These are phyloP conservation scores for Tenthredo livida DNA, from an alignment of 2,888 invertebrate genomes.

Conservation along the genomic window DNA sequence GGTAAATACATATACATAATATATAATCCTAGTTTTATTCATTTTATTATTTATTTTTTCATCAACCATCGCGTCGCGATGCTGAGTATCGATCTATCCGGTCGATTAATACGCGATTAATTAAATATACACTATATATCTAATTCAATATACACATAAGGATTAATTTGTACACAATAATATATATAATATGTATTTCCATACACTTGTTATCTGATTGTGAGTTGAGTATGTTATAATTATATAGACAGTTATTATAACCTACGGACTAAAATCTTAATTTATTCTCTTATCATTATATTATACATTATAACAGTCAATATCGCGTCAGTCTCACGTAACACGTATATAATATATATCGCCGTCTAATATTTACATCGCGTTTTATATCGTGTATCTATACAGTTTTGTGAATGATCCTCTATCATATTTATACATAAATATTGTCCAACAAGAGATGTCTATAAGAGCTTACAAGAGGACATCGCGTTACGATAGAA, in stretches of 20 bases:
- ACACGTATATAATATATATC: conserved; percentile 51
- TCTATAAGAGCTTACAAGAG: conserved; percentile 1
- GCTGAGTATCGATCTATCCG: conserved; percentile 3
- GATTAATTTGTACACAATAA: conserved; percentile 49
- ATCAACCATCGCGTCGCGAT: conserved; percentile 39
- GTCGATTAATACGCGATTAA: conserved; percentile 34
- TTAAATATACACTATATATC: conserved; percentile 45
- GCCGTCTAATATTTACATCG: conserved; percentile 47
- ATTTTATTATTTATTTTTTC: not conserved
- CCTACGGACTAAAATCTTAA: conserved; percentile 38
- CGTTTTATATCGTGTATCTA: conserved; percentile 45
- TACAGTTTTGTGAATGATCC: conserved; percentile 28
- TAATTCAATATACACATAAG: conserved; percentile 47
- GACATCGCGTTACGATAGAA: not conserved
- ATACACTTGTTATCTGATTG: conserved; percentile 44
- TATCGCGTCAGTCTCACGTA: conserved; percentile 66
- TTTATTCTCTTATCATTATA: conserved; percentile 59
- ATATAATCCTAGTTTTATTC: conserved; percentile 15
- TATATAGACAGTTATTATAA: conserved; percentile 42
- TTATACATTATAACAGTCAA: conserved; percentile 73
- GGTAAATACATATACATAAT: conserved; percentile 21
- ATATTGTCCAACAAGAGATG: conserved; percentile 34
- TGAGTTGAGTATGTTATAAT: conserved; percentile 19
- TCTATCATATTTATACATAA: conserved; percentile 21
- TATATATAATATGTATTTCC: conserved; percentile 47